These are phyloP conservation scores for Rhynchotus rufescens DNA, from an alignment of 2,797 vertebrate genomes.

Conservation along the genomic window DNA sequence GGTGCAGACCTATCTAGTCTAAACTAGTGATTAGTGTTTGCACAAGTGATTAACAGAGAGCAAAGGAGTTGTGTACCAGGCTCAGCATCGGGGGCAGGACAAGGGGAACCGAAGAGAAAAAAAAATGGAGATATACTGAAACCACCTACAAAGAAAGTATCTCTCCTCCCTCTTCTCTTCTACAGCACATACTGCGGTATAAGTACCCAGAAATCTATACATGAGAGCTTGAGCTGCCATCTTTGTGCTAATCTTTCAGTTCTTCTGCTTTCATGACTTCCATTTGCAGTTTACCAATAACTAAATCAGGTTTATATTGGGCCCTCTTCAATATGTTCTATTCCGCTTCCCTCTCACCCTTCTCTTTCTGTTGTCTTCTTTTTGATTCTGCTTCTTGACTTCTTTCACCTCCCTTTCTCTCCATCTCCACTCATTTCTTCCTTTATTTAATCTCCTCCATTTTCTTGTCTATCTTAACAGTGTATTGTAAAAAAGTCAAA, in stretches of 20 bases:
- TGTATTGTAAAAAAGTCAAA: background rate
- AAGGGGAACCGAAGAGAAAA: background rate
- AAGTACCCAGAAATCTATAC: rapidly evolving
- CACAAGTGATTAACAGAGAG: background rate
- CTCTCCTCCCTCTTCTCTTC: background rate
- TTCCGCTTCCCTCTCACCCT: background rate
- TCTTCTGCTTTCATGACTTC: background rate
- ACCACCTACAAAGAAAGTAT: too few species aligned
- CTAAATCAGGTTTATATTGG: background rate
- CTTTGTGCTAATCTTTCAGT: background rate
- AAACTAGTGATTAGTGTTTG: too few species aligned
- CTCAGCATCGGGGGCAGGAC: background rate
- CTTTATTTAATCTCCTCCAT: background rate
- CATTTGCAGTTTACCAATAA: background rate
- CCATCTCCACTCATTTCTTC: background rate
- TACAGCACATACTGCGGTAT: background rate
- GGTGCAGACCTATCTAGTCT: background rate
- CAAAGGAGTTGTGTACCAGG: background rate
- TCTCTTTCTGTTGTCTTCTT: background rate
- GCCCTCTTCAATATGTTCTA: background rate
- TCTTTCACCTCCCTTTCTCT: background rate
- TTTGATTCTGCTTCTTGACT: background rate
- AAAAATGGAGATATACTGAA: background rate
- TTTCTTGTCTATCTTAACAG: background rate
- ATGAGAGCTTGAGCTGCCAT: background rate